Evolutionary conservation across 2,888 invertebrate species (phyloP).

Genomic region (Caradrina kadenii): DNA sequence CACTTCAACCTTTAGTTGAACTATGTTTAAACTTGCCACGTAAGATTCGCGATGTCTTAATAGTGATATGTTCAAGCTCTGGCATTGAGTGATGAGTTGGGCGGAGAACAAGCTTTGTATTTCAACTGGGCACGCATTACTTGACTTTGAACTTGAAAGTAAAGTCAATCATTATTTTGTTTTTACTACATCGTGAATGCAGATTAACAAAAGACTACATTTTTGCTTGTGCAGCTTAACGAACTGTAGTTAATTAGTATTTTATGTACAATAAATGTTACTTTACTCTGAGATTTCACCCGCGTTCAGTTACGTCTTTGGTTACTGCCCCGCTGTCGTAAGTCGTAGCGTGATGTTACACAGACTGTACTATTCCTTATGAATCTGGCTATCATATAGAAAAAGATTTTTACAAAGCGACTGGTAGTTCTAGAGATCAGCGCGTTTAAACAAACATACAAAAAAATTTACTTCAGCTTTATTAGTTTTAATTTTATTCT

Average conservation of each 20-base stretch:
- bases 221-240: not conserved
- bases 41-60: conserved; percentile 40
- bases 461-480: too few species aligned
- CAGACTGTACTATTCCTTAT: too few species aligned
- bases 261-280: too few species aligned
- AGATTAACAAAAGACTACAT: not conserved
- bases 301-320: too few species aligned
- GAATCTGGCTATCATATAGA: too few species aligned
- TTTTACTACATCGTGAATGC: conserved; percentile 14
- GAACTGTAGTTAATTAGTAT: conserved; percentile 6
- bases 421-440: too few species aligned
- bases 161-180: conserved; percentile 2
- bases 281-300: too few species aligned
- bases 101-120: conserved; percentile 47
- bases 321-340: too few species aligned
- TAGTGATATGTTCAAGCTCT: conserved; percentile 35
- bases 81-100: conserved; percentile 58
- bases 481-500: too few species aligned
- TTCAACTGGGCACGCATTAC: conserved; percentile 18
- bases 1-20: conserved; percentile 21
- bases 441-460: too few species aligned
- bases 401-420: too few species aligned
- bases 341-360: too few species aligned
- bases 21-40: conserved; percentile 34
- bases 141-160: conserved; percentile 41